A percentile compares a stretch with the other conserved stretches of the same genome.
Evolutionary conservation across 2,888 invertebrate species (phyloP).

Genomic region (Orthosia gracilis): DNA sequence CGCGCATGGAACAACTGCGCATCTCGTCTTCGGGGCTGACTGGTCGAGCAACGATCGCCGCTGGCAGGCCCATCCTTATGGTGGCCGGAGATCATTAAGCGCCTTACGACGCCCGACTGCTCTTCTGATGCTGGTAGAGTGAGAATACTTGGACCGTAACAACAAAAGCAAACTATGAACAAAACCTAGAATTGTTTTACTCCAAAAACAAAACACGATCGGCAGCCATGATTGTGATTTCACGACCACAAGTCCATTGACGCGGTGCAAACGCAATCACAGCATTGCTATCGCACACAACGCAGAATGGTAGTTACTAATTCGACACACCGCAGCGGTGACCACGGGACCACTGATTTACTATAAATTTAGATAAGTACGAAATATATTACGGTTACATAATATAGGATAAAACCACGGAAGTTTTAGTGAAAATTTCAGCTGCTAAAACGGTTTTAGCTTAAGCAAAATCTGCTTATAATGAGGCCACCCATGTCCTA

Average conservation of each 20-base stretch:
- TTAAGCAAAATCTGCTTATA: too few relatives aligned
- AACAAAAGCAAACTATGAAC: background rate
- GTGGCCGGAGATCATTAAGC: too few relatives aligned
- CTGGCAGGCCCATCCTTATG: too few relatives aligned
- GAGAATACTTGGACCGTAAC: too few relatives aligned
- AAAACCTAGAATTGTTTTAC: background rate
- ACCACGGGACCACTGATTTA: slow-evolving; percentile 14
- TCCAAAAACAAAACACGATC: slow-evolving; percentile 6
- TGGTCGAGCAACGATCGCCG: too few relatives aligned
- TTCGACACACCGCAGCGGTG: slow-evolving; percentile 32
- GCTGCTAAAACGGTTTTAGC: too few relatives aligned
- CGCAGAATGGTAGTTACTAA: slow-evolving; percentile 16
- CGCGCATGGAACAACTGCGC: too few relatives aligned
- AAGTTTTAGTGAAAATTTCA: background rate
- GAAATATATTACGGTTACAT: background rate
- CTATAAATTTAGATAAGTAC: slow-evolving; percentile 14
- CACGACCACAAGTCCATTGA: slow-evolving; percentile 22
- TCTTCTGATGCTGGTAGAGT: too few relatives aligned
- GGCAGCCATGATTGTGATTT: background rate
- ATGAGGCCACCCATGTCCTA: too few relatives aligned
- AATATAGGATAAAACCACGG: background rate
- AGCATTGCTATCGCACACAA: slow-evolving; percentile 11
- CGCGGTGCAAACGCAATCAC: slow-evolving; percentile 29
- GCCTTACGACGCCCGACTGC: too few relatives aligned
- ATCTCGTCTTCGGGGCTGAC: too few relatives aligned